Evolutionary conservation across 2,797 vertebrate genomes (phyloP), one percentile per base, ranked within the genome.

Genomic region (Acrossocheilus fasciatus): DNA sequence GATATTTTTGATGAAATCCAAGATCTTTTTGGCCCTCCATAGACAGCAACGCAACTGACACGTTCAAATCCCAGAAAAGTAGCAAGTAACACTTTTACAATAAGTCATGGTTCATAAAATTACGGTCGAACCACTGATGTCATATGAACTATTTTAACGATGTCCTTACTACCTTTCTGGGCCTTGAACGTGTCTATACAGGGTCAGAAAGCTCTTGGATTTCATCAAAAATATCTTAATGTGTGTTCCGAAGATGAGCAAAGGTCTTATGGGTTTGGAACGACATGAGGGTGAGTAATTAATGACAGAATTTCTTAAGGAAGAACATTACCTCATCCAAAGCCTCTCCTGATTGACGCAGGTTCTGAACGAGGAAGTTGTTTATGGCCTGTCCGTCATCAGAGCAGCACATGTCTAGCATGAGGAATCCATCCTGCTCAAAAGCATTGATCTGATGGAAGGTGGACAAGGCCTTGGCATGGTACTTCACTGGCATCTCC

Each of bases 381-480:
- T 95, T 94, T 81, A 98, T 88, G 86, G 87, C 91, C 54, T 91
- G 68, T 64, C 97, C 97, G 4, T 96, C 90, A 7, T 98, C 97
- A 23, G 96, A 92, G 92, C 96, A 96, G 93, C 97, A 99, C 87
- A 98, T 87, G 89, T 99, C 98, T 18, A 99, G 82, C 86, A 99
- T 93, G 87, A 99, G 90, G 84, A 97, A 97, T 80, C 95, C 97
- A 1, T 93, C 88, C 75, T 98, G 96, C 92, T 99, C 98, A 78
- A 97, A 98, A 88, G 98, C 97, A 50, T 98, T 99, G 93, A 99
- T 98, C 91, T 99, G 98, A 91, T 99, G 98, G 93, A 98, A 99
- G 87, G 81, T 93, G 41, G 94, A 88, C 78, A 98, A 91, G 66
- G 97, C 94, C 86, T 94, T 95, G 89, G 95, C 93, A 90, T 94